These are phyloP conservation scores for Nyctibius bracteatus DNA, from an alignment of 2,113 vertebrate genomes.

Conservation along the genomic window DNA sequence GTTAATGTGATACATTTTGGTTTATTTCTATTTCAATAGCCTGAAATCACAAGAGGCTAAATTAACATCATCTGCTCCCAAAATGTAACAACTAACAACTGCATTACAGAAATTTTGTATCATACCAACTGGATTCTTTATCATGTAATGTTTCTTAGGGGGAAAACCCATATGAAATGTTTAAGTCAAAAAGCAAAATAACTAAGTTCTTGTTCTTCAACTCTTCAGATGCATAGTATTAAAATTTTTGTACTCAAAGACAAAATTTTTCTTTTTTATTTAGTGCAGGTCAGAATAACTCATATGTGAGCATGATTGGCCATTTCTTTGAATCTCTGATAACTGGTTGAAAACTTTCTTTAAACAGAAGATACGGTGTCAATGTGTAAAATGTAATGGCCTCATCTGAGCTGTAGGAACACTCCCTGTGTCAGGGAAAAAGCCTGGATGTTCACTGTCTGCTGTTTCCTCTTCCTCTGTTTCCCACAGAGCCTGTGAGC, in stretches of 20 bases:
- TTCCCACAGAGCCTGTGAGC: background rate
- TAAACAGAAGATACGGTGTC: fast-evolving
- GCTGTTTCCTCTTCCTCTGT: background rate
- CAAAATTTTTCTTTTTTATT: background rate
- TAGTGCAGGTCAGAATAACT: background rate
- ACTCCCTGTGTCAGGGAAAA: background rate
- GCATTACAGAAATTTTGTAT: background rate
- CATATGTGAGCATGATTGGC: background rate
- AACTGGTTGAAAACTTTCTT: background rate
- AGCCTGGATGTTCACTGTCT: background rate
- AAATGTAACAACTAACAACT: background rate
- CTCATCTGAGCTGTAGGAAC: background rate
- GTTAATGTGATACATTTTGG: background rate
- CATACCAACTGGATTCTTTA: background rate
- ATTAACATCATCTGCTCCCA: background rate
- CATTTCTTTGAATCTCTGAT: background rate
- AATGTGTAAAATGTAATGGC: background rate
- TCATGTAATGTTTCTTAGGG: background rate
- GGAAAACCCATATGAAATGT: fast-evolving
- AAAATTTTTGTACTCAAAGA: background rate
- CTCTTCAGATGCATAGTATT: background rate
- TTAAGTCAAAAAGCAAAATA: background rate
- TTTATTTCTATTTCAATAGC: conserved; percentile 8
- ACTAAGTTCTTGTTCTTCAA: background rate
- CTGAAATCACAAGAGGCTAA: background rate